These are phyloP conservation scores for Parazoanthus darwini DNA, from an alignment of 92 coral and sea anemone genomes.

Conservation along the genomic window DNA sequence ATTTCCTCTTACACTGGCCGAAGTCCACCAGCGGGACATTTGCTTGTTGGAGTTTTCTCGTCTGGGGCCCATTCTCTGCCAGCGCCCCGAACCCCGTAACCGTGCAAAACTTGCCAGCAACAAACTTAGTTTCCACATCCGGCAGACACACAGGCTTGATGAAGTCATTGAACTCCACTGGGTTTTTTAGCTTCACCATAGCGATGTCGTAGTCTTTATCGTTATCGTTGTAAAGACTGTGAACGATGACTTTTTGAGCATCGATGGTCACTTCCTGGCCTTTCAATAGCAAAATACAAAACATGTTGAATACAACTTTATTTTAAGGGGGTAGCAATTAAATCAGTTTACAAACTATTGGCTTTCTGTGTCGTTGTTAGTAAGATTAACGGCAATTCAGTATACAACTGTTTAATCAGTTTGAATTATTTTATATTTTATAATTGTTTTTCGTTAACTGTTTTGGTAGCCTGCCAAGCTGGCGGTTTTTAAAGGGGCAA, in stretches of 20 bases:
- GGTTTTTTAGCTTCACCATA: conserved; percentile 38
- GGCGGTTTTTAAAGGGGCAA: too few relatives aligned
- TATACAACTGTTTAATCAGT: neutral
- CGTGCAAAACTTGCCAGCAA: conserved; percentile 51
- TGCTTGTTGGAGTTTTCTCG: conserved; percentile 46
- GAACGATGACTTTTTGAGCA: conserved; percentile 23
- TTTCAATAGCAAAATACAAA: neutral
- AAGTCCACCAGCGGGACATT: conserved; percentile 45
- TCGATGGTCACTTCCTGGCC: conserved; percentile 42
- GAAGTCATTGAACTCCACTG: conserved; percentile 48
- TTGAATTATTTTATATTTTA: too few relatives aligned
- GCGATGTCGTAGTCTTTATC: conserved; percentile 48
- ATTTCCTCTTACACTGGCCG: conserved; percentile 11
- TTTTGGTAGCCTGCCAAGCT: too few relatives aligned
- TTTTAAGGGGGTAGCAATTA: too few relatives aligned
- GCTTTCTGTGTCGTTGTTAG: too few relatives aligned
- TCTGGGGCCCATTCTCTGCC: conserved; percentile 44
- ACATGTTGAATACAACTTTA: too few relatives aligned
- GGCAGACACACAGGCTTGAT: conserved; percentile 63
- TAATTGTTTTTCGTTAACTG: too few relatives aligned
- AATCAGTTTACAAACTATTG: too few relatives aligned
- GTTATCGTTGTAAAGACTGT: conserved; percentile 10
- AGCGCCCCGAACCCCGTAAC: conserved; percentile 59
- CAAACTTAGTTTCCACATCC: conserved; percentile 18
- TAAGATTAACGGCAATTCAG: neutral